phyloP scores from a whole-genome alignment of 2,888 invertebrate species.

The Dicyrtoma fusca region DNA sequence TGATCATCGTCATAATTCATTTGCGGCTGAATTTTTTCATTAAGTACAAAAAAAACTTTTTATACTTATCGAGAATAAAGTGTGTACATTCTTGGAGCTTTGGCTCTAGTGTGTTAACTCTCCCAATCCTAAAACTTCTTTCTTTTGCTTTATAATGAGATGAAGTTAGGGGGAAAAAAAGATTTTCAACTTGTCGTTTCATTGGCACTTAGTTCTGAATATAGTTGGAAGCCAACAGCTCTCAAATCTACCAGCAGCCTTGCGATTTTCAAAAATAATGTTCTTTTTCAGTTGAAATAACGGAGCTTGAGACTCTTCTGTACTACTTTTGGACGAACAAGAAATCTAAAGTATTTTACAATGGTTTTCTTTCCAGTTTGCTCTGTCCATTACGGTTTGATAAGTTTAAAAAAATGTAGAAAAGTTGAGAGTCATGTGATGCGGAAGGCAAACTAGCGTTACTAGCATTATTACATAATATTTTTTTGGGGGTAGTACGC shows the following conservation, averaged over 20 bases:
- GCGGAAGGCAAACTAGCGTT: constrained; percentile 5
- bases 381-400: constrained; percentile 19
- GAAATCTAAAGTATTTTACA: constrained; percentile 9
- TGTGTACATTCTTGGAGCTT: too few species aligned
- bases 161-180: constrained; percentile 3
- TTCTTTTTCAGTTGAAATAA: too few species aligned
- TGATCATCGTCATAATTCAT: constrained; percentile 26
- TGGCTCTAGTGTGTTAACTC: too few species aligned
- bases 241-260: too few species aligned
- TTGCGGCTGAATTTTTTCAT: constrained; percentile 25
- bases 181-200: constrained; percentile 6
- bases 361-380: constrained; percentile 7
- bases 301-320: too few species aligned
- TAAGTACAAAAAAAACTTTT: constrained; percentile 22
- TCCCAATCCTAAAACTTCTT: neutral
- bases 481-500: neutral
- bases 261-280: too few species aligned
- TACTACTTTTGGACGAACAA: too few species aligned
- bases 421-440: constrained; percentile 22
- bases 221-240: too few species aligned
- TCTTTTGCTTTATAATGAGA: constrained; percentile 10
- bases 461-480: constrained; percentile 22
- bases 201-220: too few species aligned
- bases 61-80: constrained; percentile 5
- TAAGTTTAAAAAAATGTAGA: constrained; percentile 24